Percentiles rank a stretch among this genome's conserved stretches.
Conservation (phyloP, 2,113 vertebrate species). For the Odocoileus virginianus region DNA sequence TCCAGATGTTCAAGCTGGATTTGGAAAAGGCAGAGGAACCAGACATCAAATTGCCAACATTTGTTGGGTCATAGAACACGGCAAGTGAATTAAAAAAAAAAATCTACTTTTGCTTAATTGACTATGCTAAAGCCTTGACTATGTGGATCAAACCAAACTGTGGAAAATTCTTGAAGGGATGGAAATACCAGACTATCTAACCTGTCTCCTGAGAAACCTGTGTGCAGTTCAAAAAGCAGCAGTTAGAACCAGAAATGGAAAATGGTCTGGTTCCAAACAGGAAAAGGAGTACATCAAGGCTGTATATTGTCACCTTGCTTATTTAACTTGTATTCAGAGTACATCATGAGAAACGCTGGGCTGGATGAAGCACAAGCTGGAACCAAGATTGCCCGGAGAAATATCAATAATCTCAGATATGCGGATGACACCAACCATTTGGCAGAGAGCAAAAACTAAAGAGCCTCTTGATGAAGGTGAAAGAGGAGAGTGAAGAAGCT, state of each 20-base stretch:
- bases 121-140: background rate
- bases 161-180: background rate
- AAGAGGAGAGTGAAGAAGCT: background rate
- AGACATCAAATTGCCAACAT: background rate
- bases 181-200: background rate
- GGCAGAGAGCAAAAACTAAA: background rate
- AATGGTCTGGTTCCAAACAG: background rate
- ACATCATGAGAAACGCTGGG: background rate
- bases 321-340: background rate
- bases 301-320: background rate
- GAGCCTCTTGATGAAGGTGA: background rate
- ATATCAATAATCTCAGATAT: background rate
- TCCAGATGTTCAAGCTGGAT: background rate
- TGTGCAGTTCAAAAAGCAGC: background rate
- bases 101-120: background rate
- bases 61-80: background rate
- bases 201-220: background rate
- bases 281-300: background rate
- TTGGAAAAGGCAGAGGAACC: background rate
- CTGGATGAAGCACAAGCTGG: background rate
- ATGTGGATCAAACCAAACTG: background rate
- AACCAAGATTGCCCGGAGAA: background rate
- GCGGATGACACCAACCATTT: background rate
- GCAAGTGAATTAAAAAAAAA: background rate
- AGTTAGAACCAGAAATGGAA: background rate